These are phyloP conservation scores for Dinomys branickii DNA, from an alignment of 2,113 vertebrate genomes.

Conservation along the genomic window DNA sequence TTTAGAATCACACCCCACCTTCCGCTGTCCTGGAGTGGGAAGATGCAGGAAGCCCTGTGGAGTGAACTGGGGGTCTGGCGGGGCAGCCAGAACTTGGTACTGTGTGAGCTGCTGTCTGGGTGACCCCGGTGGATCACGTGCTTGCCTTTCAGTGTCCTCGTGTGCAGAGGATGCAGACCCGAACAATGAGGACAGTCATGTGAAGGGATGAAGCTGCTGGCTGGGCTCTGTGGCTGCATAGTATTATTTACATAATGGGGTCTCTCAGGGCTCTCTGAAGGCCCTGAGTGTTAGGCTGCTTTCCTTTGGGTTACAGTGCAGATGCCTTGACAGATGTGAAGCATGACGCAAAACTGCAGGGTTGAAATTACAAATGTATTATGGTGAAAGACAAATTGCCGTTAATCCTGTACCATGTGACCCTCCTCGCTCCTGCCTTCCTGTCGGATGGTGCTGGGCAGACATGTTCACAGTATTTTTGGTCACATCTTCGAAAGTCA, in stretches of 20 bases:
- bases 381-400: background rate
- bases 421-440: background rate
- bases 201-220: background rate
- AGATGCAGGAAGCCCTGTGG: background rate
- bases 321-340: background rate
- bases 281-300: background rate
- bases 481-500: background rate
- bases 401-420: background rate
- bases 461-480: background rate
- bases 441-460: background rate
- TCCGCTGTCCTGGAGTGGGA: background rate
- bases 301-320: background rate
- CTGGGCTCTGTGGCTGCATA: background rate
- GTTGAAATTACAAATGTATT: background rate
- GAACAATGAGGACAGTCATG: slow-evolving; percentile 3
- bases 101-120: background rate
- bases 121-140: background rate
- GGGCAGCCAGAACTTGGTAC: no score
- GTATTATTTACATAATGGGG: background rate
- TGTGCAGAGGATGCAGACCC: background rate
- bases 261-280: background rate
- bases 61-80: background rate
- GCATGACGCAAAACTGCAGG: background rate
- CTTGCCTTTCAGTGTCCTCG: background rate
- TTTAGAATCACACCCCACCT: background rate